These are phyloP conservation scores for Aepyceros melampus DNA, from an alignment of 2,113 vertebrate species.

Conservation along the genomic window DNA sequence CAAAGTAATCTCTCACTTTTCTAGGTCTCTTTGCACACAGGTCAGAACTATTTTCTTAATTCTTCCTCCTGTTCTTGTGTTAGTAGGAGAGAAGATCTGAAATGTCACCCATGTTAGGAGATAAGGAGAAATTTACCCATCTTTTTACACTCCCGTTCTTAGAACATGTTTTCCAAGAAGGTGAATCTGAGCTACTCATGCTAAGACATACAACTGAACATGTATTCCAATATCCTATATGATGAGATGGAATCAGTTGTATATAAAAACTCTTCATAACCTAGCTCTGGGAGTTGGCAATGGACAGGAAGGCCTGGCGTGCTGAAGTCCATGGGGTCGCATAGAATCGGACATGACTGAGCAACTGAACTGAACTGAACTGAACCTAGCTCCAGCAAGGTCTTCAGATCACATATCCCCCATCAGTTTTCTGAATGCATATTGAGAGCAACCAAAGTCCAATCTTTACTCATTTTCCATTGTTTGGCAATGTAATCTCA, in stretches of 20 bases:
- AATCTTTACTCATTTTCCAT: not conserved
- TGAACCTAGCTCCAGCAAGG: not conserved
- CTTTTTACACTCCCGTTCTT: not conserved
- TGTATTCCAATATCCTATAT: not conserved
- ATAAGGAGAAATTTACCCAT: not conserved
- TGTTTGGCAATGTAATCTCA: not conserved
- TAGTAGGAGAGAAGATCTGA: not conserved
- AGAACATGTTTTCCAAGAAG: not conserved
- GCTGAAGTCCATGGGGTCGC: not conserved
- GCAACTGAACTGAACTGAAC: not conserved
- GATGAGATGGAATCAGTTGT: not conserved
- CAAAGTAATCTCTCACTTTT: not conserved
- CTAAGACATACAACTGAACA: not conserved
- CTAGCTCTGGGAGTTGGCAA: accelerated
- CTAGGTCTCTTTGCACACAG: not conserved
- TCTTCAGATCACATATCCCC: not conserved
- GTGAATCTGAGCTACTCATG: not conserved
- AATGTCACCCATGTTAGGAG: not conserved
- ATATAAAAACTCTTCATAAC: not conserved
- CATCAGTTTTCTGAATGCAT: not conserved
- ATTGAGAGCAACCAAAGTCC: not conserved
- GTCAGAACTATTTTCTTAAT: not conserved
- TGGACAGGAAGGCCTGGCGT: not conserved
- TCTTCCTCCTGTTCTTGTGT: not conserved
- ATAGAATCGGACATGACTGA: not conserved